Conservation (phyloP, 2,113 vertebrate genomes). For the Hippocampus guttulatus region DNA sequence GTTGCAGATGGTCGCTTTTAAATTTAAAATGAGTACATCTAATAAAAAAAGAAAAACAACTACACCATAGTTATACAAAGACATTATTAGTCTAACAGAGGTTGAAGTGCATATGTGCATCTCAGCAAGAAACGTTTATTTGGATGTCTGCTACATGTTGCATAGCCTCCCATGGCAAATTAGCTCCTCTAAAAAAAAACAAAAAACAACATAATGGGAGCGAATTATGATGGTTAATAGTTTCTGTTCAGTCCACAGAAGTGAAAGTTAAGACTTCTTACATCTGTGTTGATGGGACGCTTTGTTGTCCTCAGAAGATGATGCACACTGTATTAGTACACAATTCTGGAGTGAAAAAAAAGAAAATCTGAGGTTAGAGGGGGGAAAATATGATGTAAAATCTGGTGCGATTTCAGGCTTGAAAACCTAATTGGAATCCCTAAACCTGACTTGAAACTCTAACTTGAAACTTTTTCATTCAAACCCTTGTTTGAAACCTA, state of each 20-base stretch:
- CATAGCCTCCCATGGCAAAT: constrained; percentile 31
- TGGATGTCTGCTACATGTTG: constrained; percentile 43
- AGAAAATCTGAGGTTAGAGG: background rate
- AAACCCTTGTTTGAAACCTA: background rate
- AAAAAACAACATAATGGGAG: constrained; percentile 12
- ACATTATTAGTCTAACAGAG: constrained; percentile 20
- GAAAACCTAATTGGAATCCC: background rate
- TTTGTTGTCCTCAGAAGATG: constrained; percentile 26
- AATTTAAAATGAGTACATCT: background rate
- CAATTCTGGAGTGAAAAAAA: constrained; percentile 22
- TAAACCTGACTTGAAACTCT: background rate
- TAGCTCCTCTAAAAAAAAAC: constrained; percentile 30
- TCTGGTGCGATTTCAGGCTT: background rate
- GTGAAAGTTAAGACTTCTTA: constrained; percentile 39
- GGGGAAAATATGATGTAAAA: background rate
- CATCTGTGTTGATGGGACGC: constrained; percentile 8
- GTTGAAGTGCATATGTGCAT: constrained; percentile 55
- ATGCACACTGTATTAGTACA: constrained; percentile 18
- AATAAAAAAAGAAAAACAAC: background rate
- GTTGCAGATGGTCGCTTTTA: constrained; percentile 8
- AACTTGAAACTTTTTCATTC: background rate
- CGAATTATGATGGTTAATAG: constrained; percentile 29
- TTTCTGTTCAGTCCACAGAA: constrained; percentile 25
- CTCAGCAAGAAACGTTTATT: background rate
- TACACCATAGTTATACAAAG: background rate